Base-by-base conservation (phyloP, 2,888 invertebrate species). In the Macaria liturata region DNA sequence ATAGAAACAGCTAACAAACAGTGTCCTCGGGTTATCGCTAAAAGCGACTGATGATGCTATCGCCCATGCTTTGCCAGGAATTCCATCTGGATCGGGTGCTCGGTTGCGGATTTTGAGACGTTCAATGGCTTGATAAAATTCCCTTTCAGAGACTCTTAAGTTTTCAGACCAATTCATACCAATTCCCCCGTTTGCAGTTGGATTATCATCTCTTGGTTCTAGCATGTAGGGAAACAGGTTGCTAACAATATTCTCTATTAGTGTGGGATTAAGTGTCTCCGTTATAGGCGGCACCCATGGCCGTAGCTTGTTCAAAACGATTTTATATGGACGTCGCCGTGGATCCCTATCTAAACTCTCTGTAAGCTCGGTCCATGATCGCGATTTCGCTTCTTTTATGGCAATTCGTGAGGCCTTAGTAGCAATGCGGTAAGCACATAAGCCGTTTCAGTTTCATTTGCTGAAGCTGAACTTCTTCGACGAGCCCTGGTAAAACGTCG, bases 251-350 rank as follows among this genome's bases (percentile, higher is more conserved):
- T n/a, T n/a, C n/a, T n/a, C n/a, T n/a, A n/a, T n/a, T n/a, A n/a
- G n/a, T n/a, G n/a, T n/a, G n/a, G n/a, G n/a, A n/a, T n/a, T n/a
- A n/a, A n/a, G n/a, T n/a, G 45, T 49, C 31, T 59, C 46, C 4
- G 51, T 55, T 2, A 59, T 37, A 4, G 55, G 59, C 4, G 59
- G 59, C 3, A 51, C 59, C 59, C 51, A 55, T 8, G 54, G 52
- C 6, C 59, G 50, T 1, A 55, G 6, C 8, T 49, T 55, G 0
- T 4, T 46, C 8, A 48, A 4, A n/a, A 57, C 57, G 31, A 49
- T n/a, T n/a, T n/a, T 46, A 37, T 53, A 57, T 1, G 56, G 56
- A 1, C 50, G 49, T 2, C 50, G 46, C 50, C 46, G 49, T 4
- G 54, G 48, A n/a, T 51, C 52, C 3, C 5, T 7, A 20, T 40